Base-by-base conservation (phyloP, 2,113 vertebrate species). In the Sarotherodon lohbergeri region DNA sequence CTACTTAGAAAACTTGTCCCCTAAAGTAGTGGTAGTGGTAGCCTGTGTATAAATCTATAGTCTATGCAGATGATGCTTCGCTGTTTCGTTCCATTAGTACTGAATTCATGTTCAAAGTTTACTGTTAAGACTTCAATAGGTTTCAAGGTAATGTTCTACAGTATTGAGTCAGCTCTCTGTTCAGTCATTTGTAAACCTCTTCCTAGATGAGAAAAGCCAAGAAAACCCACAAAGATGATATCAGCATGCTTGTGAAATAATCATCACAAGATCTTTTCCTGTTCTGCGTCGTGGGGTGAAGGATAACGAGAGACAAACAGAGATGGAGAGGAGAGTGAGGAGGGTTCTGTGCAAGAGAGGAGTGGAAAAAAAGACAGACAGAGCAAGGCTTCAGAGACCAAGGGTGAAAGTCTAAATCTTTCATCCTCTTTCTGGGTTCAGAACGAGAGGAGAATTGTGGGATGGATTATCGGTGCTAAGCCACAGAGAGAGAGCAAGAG, bases 331-430 rank as follows among this genome's bases (percentile, higher is more conserved):
- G 84, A 79, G 88, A 89, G 78, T 7, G 86, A 56, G 76, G 85
- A 57, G 41, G 85, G 85, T 83, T 86, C 16, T 57, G 50, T 66
- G 81, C 82, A 52, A 81, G 83, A 71, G 84, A 87, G 85, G 87
- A 86, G 46, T 24, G 14, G 61, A 55, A 57, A 78, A 55, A 76
- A 76, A 48, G 50, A 82, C 50, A 61, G 82, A 78, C 54, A 83
- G 89, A 81, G 87, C 68, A 71, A 84, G 91, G 84, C 92, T 93
- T 94, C 90, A 90, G 90, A 95, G 93, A 94, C 90, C 88, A 93
- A 86, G 94, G 93, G 94, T 94, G 93, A 93, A 93, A 89, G 90
- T 93, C 93, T 95, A 94, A 95, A 94, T 95, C 93, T 94, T 95
- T 96, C 92, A 95, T 95, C 93, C 95, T 86, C 80, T 93, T 90